phyloP scores from a whole-genome alignment of 2,113 vertebrate species.

The Enhydra lutris region DNA sequence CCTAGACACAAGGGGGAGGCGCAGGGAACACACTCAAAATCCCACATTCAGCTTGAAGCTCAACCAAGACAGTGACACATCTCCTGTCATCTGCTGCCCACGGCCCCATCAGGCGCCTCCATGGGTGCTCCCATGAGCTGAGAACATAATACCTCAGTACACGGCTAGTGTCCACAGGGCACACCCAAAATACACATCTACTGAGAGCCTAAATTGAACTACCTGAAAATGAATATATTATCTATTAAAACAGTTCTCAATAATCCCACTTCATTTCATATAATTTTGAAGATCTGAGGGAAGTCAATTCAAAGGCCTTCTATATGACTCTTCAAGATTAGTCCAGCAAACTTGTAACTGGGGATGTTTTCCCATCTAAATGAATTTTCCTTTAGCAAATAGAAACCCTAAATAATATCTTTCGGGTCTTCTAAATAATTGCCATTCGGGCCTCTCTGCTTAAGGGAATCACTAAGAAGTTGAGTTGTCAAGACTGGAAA shows the following conservation, averaged over 20 bases:
- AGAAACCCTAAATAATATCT: neutral
- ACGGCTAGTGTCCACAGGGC: neutral
- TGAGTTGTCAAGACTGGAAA: neutral
- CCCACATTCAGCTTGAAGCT: neutral
- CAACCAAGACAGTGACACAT: neutral
- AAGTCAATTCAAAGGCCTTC: neutral
- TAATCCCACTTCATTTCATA: neutral
- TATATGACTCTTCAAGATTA: neutral
- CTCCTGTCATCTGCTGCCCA: neutral
- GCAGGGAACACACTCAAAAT: neutral
- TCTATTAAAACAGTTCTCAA: neutral
- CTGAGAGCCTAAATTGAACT: neutral
- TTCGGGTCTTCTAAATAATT: constrained; percentile 20
- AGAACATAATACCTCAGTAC: neutral
- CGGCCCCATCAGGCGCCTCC: accelerated
- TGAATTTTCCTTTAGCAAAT: neutral
- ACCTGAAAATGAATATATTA: neutral
- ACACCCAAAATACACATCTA: neutral
- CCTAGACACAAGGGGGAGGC: neutral
- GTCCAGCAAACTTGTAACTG: neutral
- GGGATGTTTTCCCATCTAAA: neutral
- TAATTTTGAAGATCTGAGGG: neutral
- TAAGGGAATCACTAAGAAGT: neutral
- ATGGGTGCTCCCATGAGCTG: accelerated
- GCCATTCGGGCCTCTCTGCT: neutral